Evolutionary conservation across 2,113 vertebrate species (phyloP), one percentile per base, ranked within the genome.

Genomic region (Dasyprocta punctata): DNA sequence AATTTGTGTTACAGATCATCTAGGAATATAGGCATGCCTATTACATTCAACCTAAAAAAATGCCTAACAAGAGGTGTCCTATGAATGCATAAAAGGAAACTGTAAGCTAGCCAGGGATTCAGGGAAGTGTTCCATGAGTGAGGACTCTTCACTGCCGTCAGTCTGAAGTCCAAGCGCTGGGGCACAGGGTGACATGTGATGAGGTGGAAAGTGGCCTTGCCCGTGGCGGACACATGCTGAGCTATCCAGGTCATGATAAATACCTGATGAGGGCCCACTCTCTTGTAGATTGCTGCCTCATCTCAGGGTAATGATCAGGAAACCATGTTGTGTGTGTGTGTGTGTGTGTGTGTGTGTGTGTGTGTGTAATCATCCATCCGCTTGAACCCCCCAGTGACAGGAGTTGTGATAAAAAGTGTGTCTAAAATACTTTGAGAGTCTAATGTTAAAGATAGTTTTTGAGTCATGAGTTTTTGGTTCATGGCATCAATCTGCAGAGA

Each of bases 371-470:
- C 20, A 81, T 3, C 33, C 33, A 13, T 81, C 22, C 41, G 41
- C 61, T 49, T 52, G 14, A n/a, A 14, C 9, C 5, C 1, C 26
- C 16, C 24, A 11, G 16, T 0, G 7, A 95, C 28, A 81, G 7
- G 36, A 36, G n/a, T 81, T 47, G 33, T 49, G 28, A 47, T 86
- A 60, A 73, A 65, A 58, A 67, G 1, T 63, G 13, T 83, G 33
- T 85, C 36, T 82, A 36, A 63, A 96, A 56, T 67, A 78, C 63
- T 83, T 69, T 52, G 56, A 88, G n/a, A 93, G 49, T 90, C 71
- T 54, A 65, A 78, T 86, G 84, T 86, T 77, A 65, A 95, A 47
- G 54, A n/a, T 19, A 69, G 54, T n/a, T 81, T 96, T 80, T 83
- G 54, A 19, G 65, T 16, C 17, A 56, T 56, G 54, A 56, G 54